These are phyloP conservation scores for Geococcyx californianus DNA, from an alignment of 2,113 vertebrate genomes.

Conservation along the genomic window DNA sequence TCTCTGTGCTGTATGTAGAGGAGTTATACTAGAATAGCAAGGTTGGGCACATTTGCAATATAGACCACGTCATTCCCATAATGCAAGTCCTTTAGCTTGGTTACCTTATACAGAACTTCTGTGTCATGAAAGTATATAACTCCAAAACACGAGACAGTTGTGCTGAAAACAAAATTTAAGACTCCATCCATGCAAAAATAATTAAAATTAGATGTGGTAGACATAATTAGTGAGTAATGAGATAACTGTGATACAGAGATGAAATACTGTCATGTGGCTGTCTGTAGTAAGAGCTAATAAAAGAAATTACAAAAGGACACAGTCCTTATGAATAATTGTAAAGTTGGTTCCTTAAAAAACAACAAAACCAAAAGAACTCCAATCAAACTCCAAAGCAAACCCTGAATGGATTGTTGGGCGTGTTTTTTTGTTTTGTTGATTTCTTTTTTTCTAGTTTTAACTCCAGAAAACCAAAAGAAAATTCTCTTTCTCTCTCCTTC, in stretches of 20 bases:
- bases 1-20: not conserved
- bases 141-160: not conserved
- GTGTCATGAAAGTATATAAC: accelerated
- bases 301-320: not conserved
- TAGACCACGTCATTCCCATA: not conserved
- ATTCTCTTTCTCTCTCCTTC: not conserved
- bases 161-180: not conserved
- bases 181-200: not conserved
- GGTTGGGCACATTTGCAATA: not conserved
- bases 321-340: not conserved
- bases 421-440: too few relatives aligned
- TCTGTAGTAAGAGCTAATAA: not conserved
- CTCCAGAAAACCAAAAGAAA: not conserved
- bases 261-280: not conserved
- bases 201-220: not conserved
- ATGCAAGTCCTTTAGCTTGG: not conserved
- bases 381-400: not conserved
- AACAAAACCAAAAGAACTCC: accelerated
- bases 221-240: not conserved
- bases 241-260: not conserved
- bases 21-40: not conserved
- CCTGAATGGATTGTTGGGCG: not conserved
- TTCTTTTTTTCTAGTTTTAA: not conserved
- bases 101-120: not conserved
- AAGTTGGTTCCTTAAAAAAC: not conserved